These are phyloP conservation scores for Sepioteuthis lessoniana DNA, from an alignment of 2,888 invertebrate genomes.

Conservation along the genomic window DNA sequence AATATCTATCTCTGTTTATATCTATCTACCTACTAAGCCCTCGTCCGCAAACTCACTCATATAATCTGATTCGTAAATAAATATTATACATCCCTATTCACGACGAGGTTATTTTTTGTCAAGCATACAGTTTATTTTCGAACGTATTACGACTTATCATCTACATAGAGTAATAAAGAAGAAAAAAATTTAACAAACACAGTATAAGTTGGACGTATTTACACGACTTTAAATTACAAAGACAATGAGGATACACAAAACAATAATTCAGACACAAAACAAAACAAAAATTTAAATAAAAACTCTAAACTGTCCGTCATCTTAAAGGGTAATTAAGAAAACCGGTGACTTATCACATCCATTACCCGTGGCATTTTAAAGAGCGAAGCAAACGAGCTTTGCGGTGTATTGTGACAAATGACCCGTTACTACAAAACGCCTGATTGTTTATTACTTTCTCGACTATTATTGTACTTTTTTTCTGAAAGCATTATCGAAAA, in stretches of 20 bases:
- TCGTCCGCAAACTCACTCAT: no score
- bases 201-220: background rate
- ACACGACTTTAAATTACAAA: background rate
- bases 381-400: background rate
- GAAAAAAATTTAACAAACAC: no score
- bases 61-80: no score
- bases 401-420: slow-evolving; percentile 9
- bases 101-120: no score
- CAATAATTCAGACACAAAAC: background rate
- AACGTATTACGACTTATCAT: no score
- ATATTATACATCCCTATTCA: no score
- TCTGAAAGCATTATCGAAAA: background rate
- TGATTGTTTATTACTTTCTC: background rate
- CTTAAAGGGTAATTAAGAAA: slow-evolving; percentile 33
- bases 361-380: background rate
- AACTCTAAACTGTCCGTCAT: background rate
- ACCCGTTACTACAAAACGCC: slow-evolving; percentile 16
- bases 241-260: background rate
- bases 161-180: no score
- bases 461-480: background rate
- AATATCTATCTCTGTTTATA: no score
- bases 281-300: background rate
- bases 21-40: no score
- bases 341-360: background rate
- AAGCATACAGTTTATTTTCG: no score